Evolutionary conservation across 2,113 vertebrate species (phyloP), one percentile per base, ranked within the genome.

Genomic region (Cryptotis parvus): DNA sequence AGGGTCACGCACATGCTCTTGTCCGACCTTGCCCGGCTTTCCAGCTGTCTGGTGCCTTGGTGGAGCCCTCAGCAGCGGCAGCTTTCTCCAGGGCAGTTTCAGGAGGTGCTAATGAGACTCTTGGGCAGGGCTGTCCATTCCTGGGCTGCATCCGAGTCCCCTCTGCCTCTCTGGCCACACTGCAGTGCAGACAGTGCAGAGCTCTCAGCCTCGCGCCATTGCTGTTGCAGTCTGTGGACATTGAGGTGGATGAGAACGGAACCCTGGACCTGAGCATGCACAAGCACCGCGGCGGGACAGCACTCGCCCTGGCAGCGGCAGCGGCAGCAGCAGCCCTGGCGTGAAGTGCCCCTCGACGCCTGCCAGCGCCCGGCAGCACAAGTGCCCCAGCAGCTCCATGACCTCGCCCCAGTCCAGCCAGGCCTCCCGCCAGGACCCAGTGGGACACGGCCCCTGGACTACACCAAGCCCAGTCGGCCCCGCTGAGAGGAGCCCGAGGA

Each of bases 251-350:
- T 85, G 99, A 99, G 94, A 99, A 99, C 0, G 99, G 99, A 66
- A 99, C 99, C 27, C 97, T 99, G 97, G 99, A 99, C 97, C 97
- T 99, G 96, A 99, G 99, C 88, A 99, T 99, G 99, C 99, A 98
- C 98, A 99, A 99, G 43, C 98, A 99, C 84, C 98, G 99, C 99
- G 98, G 89, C 97, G 98, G 6, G 99, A 99, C 52, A 95, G 31
- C n/a, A 33, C 97, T 11, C 95, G 97, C 26, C 98, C 98, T 24
- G 97, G 98, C 95, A 98, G 98, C 77, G 96, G 98, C 95, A 96
- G 98, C 90, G 97, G 98, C 85, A 96, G 98, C 90, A 97, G 98
- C 87, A 99, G 99, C 92, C 98, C 99, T 0, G 98, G 98, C 1
- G 94, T 99, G 73, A 98, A 98, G 74, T 99, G n/a, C n/a, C 99